phyloP scores from a whole-genome alignment of 2,113 vertebrate genomes.

The Stercorarius parasiticus region DNA sequence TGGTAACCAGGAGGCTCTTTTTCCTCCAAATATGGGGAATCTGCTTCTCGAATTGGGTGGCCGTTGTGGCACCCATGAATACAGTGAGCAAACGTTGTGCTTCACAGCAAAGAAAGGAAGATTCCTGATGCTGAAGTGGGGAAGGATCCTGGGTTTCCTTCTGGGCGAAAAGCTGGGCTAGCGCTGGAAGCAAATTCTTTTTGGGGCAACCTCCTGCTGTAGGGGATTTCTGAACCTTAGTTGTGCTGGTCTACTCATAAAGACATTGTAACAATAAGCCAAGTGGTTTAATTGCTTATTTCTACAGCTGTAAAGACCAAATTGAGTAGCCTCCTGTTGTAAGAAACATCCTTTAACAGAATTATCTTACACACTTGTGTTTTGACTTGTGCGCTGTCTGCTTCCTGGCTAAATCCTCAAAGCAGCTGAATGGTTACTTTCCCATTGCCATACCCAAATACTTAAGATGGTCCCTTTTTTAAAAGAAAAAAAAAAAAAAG shows the following conservation, averaged over 20 bases:
- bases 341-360: neutral
- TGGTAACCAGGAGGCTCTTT: neutral
- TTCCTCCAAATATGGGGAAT: too few species aligned
- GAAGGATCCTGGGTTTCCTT: neutral
- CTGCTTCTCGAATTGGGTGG: accelerated
- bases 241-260: neutral
- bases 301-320: neutral
- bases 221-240: neutral
- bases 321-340: accelerated
- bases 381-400: neutral
- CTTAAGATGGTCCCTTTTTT: neutral
- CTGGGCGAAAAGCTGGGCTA: accelerated
- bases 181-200: neutral
- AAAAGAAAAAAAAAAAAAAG: neutral
- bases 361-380: accelerated
- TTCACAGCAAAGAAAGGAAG: too few species aligned
- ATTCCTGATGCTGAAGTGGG: accelerated
- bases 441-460: neutral
- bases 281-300: neutral
- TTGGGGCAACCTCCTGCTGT: too few species aligned
- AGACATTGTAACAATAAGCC: neutral
- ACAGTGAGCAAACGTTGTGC: accelerated
- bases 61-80: accelerated
- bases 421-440: neutral
- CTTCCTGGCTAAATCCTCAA: neutral